Evolutionary conservation across 2,797 vertebrate species (phyloP).

Genomic region (Picus viridis): DNA sequence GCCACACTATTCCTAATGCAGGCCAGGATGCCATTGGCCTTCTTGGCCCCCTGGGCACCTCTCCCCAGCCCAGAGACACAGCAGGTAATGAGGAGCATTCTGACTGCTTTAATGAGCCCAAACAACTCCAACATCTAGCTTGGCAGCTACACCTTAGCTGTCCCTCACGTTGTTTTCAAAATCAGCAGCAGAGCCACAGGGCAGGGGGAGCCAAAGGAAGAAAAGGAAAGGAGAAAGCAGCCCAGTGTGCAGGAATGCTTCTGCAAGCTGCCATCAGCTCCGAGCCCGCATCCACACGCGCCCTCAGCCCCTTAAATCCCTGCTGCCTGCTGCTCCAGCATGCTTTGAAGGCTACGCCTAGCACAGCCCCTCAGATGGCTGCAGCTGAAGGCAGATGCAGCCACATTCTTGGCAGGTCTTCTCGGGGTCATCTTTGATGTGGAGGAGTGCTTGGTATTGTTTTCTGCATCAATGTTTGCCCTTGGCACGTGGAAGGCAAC

Average conservation of each 20-base stretch:
- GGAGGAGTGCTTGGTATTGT: conserved; percentile 62
- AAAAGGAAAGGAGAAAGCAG: background rate
- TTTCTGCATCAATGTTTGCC: conserved; percentile 59
- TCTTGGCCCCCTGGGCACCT: too few species aligned
- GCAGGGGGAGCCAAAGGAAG: background rate
- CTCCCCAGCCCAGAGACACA: background rate
- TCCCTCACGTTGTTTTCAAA: background rate
- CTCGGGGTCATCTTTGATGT: conserved; percentile 71
- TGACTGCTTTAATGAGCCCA: background rate
- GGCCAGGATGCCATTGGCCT: too few species aligned
- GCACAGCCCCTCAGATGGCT: conserved; percentile 32
- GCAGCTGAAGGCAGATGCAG: conserved; percentile 55
- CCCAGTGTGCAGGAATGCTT: background rate
- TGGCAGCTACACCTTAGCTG: background rate
- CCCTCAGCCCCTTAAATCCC: background rate
- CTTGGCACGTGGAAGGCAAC: conserved; percentile 7
- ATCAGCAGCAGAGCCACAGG: background rate
- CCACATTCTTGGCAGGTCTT: conserved; percentile 72
- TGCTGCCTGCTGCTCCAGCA: background rate
- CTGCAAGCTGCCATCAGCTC: background rate
- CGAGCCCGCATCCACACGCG: rapidly evolving
- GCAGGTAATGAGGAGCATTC: rapidly evolving
- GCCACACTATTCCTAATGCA: too few species aligned
- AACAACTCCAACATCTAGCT: background rate
- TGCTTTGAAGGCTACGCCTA: conserved; percentile 52